phyloP scores from a whole-genome alignment of 1,140 invertebrate species.

The Calliphora vicina region DNA sequence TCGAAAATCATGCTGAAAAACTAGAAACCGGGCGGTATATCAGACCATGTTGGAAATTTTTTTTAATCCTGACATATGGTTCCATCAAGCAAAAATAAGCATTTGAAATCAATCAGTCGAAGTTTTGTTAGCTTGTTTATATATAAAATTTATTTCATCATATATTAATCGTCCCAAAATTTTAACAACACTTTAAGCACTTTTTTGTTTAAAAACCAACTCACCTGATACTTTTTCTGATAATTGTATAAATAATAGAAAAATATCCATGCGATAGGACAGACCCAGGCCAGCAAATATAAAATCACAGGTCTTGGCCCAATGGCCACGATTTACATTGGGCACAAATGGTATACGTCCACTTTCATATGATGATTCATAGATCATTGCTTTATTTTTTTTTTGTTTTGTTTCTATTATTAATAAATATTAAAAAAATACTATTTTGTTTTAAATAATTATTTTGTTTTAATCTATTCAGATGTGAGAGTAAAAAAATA shows the following conservation, averaged over 20 bases:
- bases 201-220: neutral
- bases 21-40: too few relatives aligned
- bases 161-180: too few relatives aligned
- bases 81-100: too few relatives aligned
- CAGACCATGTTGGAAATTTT: too few relatives aligned
- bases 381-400: constrained; percentile 46
- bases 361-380: constrained; percentile 55
- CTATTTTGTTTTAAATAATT: neutral
- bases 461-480: neutral
- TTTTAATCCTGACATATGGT: too few relatives aligned
- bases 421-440: neutral
- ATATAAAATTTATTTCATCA: too few relatives aligned
- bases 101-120: too few relatives aligned
- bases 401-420: neutral
- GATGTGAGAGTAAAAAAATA: neutral
- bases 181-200: too few relatives aligned
- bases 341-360: constrained; percentile 53
- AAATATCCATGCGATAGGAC: constrained; percentile 50
- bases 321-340: constrained; percentile 51
- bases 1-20: too few relatives aligned
- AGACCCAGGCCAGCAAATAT: constrained; percentile 51
- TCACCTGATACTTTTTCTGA: neutral
- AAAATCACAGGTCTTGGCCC: constrained; percentile 53
- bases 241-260: neutral
- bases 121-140: too few relatives aligned